A percentile compares a stretch with the other conserved stretches of the same genome.
Evolutionary conservation across 2,888 invertebrate species (phyloP).

Genomic region (Drosophila longiperda): DNA sequence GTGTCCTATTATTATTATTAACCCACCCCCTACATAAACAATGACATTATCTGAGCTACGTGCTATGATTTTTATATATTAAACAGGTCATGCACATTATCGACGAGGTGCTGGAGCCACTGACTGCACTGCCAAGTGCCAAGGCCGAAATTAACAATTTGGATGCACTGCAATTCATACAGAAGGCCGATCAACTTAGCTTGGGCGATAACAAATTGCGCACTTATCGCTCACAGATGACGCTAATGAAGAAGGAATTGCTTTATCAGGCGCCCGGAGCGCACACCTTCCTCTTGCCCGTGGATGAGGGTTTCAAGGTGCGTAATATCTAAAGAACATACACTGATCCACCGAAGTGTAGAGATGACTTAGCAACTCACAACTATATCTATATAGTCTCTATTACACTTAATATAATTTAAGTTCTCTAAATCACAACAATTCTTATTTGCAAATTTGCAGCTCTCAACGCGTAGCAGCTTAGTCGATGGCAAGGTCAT

Average conservation of each 20-base stretch:
- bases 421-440: neutral
- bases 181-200: constrained; percentile 91
- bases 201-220: constrained; percentile 87
- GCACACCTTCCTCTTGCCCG: constrained; percentile 95
- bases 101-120: constrained; percentile 93
- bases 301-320: constrained; percentile 95
- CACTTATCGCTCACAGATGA: constrained; percentile 91
- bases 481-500: constrained; percentile 93
- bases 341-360: neutral
- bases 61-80: constrained; percentile 1
- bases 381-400: neutral
- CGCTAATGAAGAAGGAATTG: constrained; percentile 89
- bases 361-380: neutral
- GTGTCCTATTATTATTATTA: constrained; percentile 42
- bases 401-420: neutral
- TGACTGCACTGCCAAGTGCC: constrained; percentile 88
- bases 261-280: constrained; percentile 92
- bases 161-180: constrained; percentile 92
- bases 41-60: neutral
- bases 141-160: constrained; percentile 91
- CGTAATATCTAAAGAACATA: constrained; percentile 44
- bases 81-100: constrained; percentile 93
- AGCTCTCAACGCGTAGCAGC: constrained; percentile 90
- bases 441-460: neutral
- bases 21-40: neutral